These are phyloP conservation scores for Platysteira castanea DNA, from an alignment of 2,113 vertebrate species.

Conservation along the genomic window DNA sequence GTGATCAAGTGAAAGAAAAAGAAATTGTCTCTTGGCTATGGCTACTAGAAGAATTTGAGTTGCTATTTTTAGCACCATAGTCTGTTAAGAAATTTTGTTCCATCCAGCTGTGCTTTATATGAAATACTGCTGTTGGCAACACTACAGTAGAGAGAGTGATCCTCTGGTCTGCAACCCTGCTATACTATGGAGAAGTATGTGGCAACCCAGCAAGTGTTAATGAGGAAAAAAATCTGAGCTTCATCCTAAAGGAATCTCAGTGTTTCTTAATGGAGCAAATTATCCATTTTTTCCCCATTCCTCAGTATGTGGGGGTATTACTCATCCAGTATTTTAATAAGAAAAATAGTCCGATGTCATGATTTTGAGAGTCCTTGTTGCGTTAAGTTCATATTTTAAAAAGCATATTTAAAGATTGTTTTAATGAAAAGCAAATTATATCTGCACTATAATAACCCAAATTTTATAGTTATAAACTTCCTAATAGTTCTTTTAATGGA, in stretches of 20 bases:
- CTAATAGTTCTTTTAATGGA: background rate
- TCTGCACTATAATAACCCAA: background rate
- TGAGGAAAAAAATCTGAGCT: background rate
- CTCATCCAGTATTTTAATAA: background rate
- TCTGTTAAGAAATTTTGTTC: background rate
- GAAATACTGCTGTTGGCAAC: background rate
- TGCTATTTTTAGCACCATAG: background rate
- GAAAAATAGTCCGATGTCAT: background rate
- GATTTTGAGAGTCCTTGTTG: background rate
- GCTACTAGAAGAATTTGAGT: background rate
- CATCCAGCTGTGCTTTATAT: background rate
- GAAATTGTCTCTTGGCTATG: background rate
- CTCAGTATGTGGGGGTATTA: background rate
- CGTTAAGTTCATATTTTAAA: background rate
- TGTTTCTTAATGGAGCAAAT: background rate
- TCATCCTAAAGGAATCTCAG: background rate
- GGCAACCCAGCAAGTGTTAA: background rate
- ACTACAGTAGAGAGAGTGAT: background rate
- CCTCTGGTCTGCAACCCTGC: background rate
- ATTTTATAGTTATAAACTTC: background rate
- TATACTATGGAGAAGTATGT: fast-evolving
- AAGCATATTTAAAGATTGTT: background rate
- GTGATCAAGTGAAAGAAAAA: background rate
- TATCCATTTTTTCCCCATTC: background rate
- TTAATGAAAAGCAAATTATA: background rate